These are phyloP conservation scores for Geothlypis trichas DNA, from an alignment of 2,113 vertebrate species.

Conservation along the genomic window DNA sequence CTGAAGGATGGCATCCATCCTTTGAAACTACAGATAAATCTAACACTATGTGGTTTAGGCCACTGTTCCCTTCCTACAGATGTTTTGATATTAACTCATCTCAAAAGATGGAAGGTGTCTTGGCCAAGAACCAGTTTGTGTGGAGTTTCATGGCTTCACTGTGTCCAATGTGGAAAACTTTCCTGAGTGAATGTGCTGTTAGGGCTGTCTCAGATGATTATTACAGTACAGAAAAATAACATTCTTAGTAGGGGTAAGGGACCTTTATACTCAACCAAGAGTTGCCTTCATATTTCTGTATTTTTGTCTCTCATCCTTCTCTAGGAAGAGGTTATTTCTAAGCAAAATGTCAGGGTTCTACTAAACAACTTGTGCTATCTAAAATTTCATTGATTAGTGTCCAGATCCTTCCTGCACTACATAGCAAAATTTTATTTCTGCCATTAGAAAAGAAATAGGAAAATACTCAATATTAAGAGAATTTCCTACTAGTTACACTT, in stretches of 20 bases:
- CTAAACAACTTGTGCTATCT: slow-evolving; percentile 3
- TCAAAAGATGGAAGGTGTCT: not conserved
- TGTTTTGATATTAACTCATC: not conserved
- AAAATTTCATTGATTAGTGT: not conserved
- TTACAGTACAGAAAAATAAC: not conserved
- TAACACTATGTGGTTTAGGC: not conserved
- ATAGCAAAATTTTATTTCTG: slow-evolving; percentile 3
- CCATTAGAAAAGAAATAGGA: slow-evolving; percentile 20
- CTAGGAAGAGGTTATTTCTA: not conserved
- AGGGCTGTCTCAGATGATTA: not conserved
- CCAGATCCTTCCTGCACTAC: not conserved
- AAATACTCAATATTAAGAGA: not conserved
- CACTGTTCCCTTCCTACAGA: not conserved
- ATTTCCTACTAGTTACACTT: not conserved
- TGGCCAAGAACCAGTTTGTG: not conserved
- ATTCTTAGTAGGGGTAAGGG: not conserved
- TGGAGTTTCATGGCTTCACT: not conserved
- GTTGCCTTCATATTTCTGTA: not conserved
- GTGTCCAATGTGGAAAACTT: not conserved
- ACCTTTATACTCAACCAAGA: not conserved
- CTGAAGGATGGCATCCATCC: not conserved
- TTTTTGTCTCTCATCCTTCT: not conserved
- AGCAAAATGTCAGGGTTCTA: not conserved
- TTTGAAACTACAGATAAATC: not conserved
- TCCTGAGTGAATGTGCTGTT: not conserved